Evolutionary conservation across 2,113 vertebrate genomes (phyloP).

Genomic region (Erythrolamprus reginae): DNA sequence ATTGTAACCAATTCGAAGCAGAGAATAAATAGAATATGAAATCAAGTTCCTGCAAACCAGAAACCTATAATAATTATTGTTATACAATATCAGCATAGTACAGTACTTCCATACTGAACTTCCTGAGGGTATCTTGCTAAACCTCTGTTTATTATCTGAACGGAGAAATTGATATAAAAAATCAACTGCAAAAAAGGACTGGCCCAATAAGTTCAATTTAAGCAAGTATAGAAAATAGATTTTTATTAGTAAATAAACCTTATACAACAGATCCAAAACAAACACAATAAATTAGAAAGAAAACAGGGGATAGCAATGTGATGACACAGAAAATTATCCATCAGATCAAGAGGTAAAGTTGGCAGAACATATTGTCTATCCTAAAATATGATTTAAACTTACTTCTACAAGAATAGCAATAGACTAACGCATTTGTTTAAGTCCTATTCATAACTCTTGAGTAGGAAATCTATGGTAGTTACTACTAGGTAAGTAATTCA

Average conservation of each 20-base stretch:
- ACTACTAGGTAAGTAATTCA: neutral
- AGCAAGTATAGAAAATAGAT: neutral
- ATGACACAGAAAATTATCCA: neutral
- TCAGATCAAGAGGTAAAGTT: neutral
- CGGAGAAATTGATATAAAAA: neutral
- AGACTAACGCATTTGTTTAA: neutral
- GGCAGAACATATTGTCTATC: neutral
- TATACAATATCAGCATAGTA: neutral
- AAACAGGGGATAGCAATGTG: too few species aligned
- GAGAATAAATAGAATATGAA: neutral
- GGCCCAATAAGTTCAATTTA: neutral
- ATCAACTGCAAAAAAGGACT: neutral
- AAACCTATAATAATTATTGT: neutral
- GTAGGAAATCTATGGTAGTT: neutral
- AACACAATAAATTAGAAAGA: neutral
- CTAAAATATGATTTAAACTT: neutral
- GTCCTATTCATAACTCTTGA: neutral
- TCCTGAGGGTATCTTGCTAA: neutral
- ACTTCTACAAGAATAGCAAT: neutral
- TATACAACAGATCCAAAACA: neutral
- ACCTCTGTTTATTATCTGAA: neutral
- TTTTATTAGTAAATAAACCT: neutral
- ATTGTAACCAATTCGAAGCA: neutral
- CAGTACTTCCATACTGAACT: neutral
- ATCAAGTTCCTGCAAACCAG: neutral